Evolutionary conservation across 2,113 vertebrate genomes (phyloP).

Genomic region (Catagonus wagneri): DNA sequence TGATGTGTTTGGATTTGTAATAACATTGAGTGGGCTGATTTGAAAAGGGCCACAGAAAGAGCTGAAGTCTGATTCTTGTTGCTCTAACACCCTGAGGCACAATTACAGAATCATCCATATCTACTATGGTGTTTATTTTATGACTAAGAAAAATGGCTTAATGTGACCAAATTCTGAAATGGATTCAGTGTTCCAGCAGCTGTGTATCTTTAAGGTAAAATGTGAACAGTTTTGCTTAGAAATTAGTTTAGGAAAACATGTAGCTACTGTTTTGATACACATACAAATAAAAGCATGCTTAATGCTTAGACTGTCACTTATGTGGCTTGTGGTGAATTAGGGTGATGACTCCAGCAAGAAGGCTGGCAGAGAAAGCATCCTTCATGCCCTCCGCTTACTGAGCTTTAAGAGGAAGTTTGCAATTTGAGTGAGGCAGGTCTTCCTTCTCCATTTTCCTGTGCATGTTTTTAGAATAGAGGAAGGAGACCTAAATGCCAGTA

Average conservation of each 20-base stretch:
- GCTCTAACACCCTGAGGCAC: slow-evolving; percentile 16
- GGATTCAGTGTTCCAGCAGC: slow-evolving; percentile 57
- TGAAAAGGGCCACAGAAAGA: slow-evolving; percentile 28
- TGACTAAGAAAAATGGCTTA: slow-evolving; percentile 73
- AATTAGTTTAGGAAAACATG: slow-evolving; percentile 55
- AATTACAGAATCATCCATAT: slow-evolving; percentile 59
- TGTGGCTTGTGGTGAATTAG: not conserved
- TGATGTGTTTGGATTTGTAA: slow-evolving; percentile 15
- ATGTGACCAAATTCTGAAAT: slow-evolving; percentile 59
- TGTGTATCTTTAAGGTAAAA: slow-evolving; percentile 38
- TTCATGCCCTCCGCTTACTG: not conserved
- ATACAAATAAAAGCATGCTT: not conserved
- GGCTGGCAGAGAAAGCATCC: not conserved
- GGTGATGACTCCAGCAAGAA: not conserved
- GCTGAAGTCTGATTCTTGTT: not conserved
- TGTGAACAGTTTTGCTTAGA: slow-evolving; percentile 40
- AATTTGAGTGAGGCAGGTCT: not conserved
- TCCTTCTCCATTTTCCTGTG: not conserved
- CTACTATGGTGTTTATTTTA: slow-evolving; percentile 61
- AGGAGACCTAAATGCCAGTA: not conserved
- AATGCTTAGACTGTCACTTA: not conserved
- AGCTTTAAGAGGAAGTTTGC: not conserved
- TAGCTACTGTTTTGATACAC: slow-evolving; percentile 9
- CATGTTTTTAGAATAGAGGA: not conserved
- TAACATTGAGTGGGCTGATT: slow-evolving; percentile 35